Base-by-base conservation (phyloP, 2,888 invertebrate species). In the Drosophila borealis region DNA sequence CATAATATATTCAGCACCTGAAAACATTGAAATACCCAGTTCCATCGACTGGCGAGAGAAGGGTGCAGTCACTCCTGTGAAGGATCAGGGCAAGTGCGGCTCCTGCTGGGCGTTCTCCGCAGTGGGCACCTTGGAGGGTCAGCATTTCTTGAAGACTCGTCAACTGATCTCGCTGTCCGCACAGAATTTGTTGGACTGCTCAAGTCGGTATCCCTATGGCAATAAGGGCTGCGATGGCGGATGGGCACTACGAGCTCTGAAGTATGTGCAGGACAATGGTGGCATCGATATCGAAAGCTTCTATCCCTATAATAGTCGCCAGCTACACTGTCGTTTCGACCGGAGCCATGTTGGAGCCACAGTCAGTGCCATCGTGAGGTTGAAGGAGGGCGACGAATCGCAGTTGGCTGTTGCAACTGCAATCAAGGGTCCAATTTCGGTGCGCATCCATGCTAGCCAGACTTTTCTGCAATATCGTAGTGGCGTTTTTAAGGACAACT, bases 71-170 rank as follows among this genome's bases (percentile, higher is more conserved):
- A 98, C 98, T 13, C 94, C 94, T 0, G 93, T 98, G 74, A 98
- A 98, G 93, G 95, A 98, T 93, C 98, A 98, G 94, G 96, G 95
- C 21, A 93, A 94, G 83, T 98, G 97, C 92, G 97, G 97, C 62
- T 96, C 96, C 0, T 98, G 98, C 93, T 98, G 98, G 98, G 95
- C 97, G 39, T 98, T 98, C 94, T 96, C 97, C 88, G 93, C 96
- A 95, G 98, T 98, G 61, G 98, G 97, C 37, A 93, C 97, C 0
- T 93, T 98, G 34, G 98, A 98, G 93, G 97, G 95, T 0, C 97
- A 97, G 92, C 95, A 97, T 92, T 97, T 95, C 94, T 94, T 97
- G 74, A 94, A 95, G 92, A 94, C 93, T 13, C 95, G 95, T 1
- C 93, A 93, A 78, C 93, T 98, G 48, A 94, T 96, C 17, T 96